Evolutionary conservation across 92 coral and sea anemone species (phyloP).

Genomic region (Epizoanthus stellaris): DNA sequence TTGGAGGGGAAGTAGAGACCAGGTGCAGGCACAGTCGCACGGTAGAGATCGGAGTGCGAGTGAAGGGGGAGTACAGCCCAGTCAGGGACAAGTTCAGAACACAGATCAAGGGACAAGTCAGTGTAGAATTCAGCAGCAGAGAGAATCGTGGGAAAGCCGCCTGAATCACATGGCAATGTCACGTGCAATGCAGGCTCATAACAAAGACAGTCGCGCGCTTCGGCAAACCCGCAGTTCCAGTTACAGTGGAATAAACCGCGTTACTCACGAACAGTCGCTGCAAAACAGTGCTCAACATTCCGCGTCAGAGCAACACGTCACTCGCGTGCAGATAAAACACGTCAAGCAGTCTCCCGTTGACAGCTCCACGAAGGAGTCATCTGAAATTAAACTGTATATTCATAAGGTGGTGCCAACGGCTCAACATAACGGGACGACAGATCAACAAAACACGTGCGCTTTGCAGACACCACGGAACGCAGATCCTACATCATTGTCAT

Average conservation of each 20-base stretch:
- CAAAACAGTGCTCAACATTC: conserved; percentile 9
- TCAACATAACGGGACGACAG: conserved; percentile 8
- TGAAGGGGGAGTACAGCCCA: neutral
- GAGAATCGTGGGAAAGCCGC: conserved; percentile 33
- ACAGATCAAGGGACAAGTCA: neutral
- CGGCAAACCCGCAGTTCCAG: conserved; percentile 27
- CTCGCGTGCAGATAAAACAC: conserved; percentile 29
- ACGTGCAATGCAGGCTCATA: conserved; percentile 32
- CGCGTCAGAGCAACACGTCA: conserved; percentile 17
- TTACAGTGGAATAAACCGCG: conserved; percentile 21
- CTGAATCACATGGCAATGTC: conserved; percentile 33
- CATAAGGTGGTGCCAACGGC: neutral
- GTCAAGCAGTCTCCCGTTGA: conserved; percentile 32
- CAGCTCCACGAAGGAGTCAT: conserved; percentile 11
- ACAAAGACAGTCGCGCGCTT: conserved; percentile 24
- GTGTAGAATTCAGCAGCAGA: neutral
- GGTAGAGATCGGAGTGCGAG: too few species aligned
- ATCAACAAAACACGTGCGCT: neutral
- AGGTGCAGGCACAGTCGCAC: neutral
- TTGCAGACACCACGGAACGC: conserved; percentile 11
- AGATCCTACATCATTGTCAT: neutral
- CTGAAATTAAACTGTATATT: conserved; percentile 23
- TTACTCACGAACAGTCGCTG: neutral
- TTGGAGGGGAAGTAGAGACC: neutral
- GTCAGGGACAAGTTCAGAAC: neutral